phyloP scores from a whole-genome alignment of 2,797 vertebrate genomes.

The Sebastes diploproa region DNA sequence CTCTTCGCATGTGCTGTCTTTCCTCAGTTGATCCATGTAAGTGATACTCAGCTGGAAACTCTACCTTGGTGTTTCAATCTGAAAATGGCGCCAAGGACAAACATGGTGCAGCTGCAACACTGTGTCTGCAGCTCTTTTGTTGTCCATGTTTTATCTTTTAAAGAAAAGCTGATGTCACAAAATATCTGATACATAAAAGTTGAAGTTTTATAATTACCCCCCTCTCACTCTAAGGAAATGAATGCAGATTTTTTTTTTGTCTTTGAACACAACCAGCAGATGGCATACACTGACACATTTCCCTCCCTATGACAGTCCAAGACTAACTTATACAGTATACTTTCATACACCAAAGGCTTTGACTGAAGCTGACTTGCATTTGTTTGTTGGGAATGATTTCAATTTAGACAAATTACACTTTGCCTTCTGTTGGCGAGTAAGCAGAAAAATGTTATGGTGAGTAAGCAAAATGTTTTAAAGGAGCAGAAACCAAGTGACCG shows the following conservation, averaged over 20 bases:
- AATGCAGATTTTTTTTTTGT: background rate
- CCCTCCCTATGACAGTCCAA: background rate
- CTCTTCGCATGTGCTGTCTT: conserved; percentile 29
- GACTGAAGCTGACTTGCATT: background rate
- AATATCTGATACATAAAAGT: background rate
- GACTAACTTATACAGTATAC: background rate
- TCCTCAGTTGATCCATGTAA: conserved; percentile 55
- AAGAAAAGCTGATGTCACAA: background rate
- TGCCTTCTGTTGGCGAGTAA: background rate
- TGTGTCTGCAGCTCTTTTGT: conserved; percentile 5
- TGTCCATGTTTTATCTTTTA: background rate
- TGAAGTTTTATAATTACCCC: background rate
- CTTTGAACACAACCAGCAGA: conserved; percentile 57
- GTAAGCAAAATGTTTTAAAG: conserved; percentile 7
- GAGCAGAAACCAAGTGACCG: background rate
- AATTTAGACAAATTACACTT: background rate
- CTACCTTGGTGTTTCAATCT: conserved; percentile 47
- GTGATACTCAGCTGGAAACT: conserved; percentile 59
- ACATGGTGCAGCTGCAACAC: background rate
- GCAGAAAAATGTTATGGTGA: background rate
- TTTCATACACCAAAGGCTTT: background rate
- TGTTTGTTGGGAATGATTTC: background rate
- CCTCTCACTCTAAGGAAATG: background rate
- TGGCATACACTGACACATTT: conserved; percentile 49
- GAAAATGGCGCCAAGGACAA: conserved; percentile 60